Evolutionary conservation across 1,140 invertebrate genomes (phyloP).

Genomic region (Hylyphantes graminicola): DNA sequence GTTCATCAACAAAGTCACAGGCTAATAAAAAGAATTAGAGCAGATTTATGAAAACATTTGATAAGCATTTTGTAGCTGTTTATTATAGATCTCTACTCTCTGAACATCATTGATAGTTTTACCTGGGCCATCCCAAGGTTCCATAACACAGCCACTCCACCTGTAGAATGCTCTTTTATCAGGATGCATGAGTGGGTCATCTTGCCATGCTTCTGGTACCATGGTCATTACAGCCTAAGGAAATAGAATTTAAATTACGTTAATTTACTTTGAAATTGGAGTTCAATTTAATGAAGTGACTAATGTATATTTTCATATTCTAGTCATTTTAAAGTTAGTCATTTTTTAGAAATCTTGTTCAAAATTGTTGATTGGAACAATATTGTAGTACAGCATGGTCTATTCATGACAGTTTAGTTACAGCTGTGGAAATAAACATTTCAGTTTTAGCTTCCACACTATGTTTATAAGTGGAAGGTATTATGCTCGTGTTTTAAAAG

Average conservation of each 20-base stretch:
- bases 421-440: no score
- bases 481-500: no score
- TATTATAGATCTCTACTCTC: neutral
- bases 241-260: neutral
- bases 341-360: no score
- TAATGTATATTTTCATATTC: neutral
- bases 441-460: no score
- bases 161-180: slow-evolving; percentile 97
- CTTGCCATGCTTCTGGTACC: slow-evolving; percentile 99
- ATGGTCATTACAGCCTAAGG: slow-evolving; percentile 95
- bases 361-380: no score
- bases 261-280: neutral
- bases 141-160: slow-evolving; percentile 97
- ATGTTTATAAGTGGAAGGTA: no score
- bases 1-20: slow-evolving; percentile 92
- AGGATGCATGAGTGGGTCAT: slow-evolving; percentile 93
- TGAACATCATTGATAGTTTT: neutral
- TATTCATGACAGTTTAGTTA: no score
- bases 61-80: neutral
- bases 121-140: slow-evolving; percentile 95
- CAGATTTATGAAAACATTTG: neutral
- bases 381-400: no score
- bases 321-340: no score
- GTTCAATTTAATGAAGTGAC: neutral
- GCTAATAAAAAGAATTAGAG: neutral